Base-by-base conservation (phyloP, 2,113 vertebrate species). In the Miniopterus natalensis region DNA sequence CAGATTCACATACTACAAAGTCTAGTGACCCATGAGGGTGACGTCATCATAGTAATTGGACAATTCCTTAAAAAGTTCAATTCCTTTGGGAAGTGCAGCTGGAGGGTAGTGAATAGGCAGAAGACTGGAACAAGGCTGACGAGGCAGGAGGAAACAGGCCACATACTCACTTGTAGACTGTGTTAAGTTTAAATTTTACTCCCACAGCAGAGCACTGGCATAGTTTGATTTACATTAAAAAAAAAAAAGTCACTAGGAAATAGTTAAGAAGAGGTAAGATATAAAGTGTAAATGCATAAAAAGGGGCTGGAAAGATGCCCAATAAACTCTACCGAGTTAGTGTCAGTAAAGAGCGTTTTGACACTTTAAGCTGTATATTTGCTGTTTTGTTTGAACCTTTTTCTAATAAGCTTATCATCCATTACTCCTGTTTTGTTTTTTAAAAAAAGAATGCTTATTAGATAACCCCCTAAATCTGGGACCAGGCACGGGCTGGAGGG, bases 11-110 rank as follows among this genome's bases (percentile, higher is more conserved):
- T 25, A 78, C 57, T 40, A 84, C 49, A 20, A 80, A 65, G 42
- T 40, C 61, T 23, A 66, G 21, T 4, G 6, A 87, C 31, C 15
- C 55, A 68, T 14, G 27, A 84, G 63, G 8, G 14, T 63, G 27
- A 75, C n/a, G 40, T 49, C 75, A 29, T 20, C 75, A 15, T 29
- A 79, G 27, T 68, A 73, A 61, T 63, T 45, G 55, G 27, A 40
- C 42, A 95, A 75, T 57, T 87, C 55, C 74, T 92, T 63, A 45
- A 83, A 51, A 94, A 77, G 86, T 36, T 10, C 49, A 59, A 78
- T 11, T 49, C 47, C n/a, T 78, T 42, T 87, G 42, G 21, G 36
- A 47, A 73, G n/a, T 17, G 17, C 3, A 63, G 25, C 61, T 83
- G 74, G n/a, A 78, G 11, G n/a, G 14, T 1, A 80, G 23, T 45